These are phyloP conservation scores for Papilio aristodemus DNA, from an alignment of 1,140 invertebrate species.

Conservation along the genomic window DNA sequence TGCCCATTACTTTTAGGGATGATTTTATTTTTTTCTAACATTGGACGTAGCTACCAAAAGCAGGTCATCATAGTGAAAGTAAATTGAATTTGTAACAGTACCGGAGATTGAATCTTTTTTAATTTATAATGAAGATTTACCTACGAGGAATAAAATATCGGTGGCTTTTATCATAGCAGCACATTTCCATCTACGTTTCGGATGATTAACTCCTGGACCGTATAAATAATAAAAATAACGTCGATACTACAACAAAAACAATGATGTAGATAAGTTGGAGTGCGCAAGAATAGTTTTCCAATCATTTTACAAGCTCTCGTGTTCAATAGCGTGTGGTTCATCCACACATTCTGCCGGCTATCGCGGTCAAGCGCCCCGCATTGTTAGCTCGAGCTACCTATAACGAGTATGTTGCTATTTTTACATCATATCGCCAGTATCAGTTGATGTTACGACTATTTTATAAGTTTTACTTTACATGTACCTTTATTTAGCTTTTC, in stretches of 20 bases:
- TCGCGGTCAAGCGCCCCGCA: slow-evolving; percentile 25
- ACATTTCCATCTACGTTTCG: background rate
- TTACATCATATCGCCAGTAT: background rate
- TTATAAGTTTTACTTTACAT: background rate
- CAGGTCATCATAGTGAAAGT: background rate
- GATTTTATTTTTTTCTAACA: background rate
- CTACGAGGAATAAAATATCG: too few species aligned
- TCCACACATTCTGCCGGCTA: slow-evolving; percentile 24
- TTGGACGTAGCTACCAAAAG: background rate
- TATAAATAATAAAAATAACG: background rate
- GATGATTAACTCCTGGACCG: background rate
- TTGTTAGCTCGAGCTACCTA: background rate
- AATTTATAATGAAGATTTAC: too few species aligned
- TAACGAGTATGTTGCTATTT: slow-evolving; percentile 26
- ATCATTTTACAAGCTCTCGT: slow-evolving; percentile 28
- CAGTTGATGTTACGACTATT: background rate
- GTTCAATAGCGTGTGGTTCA: slow-evolving; percentile 15
- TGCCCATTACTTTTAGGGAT: background rate
- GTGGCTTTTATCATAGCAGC: too few species aligned
- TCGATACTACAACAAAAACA: slow-evolving; percentile 1
- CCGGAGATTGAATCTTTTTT: background rate
- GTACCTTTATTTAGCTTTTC: background rate
- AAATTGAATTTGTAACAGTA: background rate
- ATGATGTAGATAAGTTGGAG: slow-evolving; percentile 1
- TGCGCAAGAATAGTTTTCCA: slow-evolving; percentile 26